phyloP scores from a whole-genome alignment of 2,888 invertebrate genomes.

The Drosophila quinaria region DNA sequence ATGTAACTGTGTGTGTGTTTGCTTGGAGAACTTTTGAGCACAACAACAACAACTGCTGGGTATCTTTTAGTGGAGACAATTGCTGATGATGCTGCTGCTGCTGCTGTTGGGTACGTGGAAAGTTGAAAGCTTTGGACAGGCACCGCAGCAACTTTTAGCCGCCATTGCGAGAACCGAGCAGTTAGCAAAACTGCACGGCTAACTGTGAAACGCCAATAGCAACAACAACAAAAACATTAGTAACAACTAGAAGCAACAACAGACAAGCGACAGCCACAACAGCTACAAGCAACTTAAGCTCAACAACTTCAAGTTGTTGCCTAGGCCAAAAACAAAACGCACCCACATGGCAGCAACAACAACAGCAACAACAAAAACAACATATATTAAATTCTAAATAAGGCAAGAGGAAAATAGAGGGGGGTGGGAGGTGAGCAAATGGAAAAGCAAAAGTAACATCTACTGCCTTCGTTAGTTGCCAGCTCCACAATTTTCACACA shows the following conservation, averaged over 20 bases:
- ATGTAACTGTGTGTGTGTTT: conserved; percentile 30
- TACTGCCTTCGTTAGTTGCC: conserved; percentile 53
- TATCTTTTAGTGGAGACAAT: conserved; percentile 68
- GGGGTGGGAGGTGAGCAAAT: neutral
- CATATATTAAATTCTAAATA: neutral
- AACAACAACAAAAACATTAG: conserved; percentile 30
- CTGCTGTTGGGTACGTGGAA: conserved; percentile 48
- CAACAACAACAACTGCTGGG: conserved; percentile 22
- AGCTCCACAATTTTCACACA: conserved; percentile 70
- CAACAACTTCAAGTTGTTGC: conserved; percentile 73
- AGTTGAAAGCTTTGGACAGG: conserved; percentile 59
- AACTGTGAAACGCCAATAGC: conserved; percentile 66
- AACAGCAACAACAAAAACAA: too few relatives aligned
- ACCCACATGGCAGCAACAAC: conserved; percentile 45
- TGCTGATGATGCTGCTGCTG: conserved; percentile 51
- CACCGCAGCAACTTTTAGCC: conserved; percentile 69
- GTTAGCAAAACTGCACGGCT: conserved; percentile 77
- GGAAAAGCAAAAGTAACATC: conserved; percentile 10
- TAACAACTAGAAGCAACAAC: conserved; percentile 41
- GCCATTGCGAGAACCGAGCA: conserved; percentile 47
- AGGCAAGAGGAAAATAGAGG: neutral
- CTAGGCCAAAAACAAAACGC: conserved; percentile 66
- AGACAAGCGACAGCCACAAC: conserved; percentile 62
- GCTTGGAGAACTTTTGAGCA: conserved; percentile 51
- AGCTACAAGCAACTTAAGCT: conserved; percentile 76